Conservation (phyloP, 2,888 invertebrate genomes). For the Amiota communis region DNA sequence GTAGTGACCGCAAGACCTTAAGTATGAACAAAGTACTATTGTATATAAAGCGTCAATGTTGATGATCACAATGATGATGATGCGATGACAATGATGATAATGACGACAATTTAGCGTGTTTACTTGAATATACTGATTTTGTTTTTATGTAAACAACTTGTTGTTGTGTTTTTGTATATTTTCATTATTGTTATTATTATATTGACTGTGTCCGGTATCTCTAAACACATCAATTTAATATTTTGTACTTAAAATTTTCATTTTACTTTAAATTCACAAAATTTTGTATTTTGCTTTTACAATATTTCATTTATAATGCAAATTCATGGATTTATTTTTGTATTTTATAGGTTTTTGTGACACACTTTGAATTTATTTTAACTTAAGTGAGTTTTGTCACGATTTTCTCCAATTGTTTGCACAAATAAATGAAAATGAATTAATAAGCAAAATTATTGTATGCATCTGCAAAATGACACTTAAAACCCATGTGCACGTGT, state of each 20-base stretch:
- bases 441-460: too few species aligned
- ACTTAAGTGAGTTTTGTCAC: background rate
- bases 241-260: background rate
- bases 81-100: too few species aligned
- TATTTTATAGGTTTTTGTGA: background rate
- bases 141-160: background rate
- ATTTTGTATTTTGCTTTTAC: background rate
- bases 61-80: too few species aligned
- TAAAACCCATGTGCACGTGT: too few species aligned
- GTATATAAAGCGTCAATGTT: too few species aligned
- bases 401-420: too few species aligned
- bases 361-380: background rate
- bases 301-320: background rate
- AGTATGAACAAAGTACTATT: too few species aligned
- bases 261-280: background rate
- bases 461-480: too few species aligned
- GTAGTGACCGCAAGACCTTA: too few species aligned
- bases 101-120: background rate
- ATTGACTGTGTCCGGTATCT: constrained; percentile 19
- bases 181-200: background rate
- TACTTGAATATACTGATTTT: background rate
- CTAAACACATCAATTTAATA: background rate
- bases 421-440: too few species aligned
- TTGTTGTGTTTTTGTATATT: background rate
- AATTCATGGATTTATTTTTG: background rate